Evolutionary conservation across 2,113 vertebrate genomes (phyloP), one percentile per base, ranked within the genome.

Genomic region (Tonatia bakeri): DNA sequence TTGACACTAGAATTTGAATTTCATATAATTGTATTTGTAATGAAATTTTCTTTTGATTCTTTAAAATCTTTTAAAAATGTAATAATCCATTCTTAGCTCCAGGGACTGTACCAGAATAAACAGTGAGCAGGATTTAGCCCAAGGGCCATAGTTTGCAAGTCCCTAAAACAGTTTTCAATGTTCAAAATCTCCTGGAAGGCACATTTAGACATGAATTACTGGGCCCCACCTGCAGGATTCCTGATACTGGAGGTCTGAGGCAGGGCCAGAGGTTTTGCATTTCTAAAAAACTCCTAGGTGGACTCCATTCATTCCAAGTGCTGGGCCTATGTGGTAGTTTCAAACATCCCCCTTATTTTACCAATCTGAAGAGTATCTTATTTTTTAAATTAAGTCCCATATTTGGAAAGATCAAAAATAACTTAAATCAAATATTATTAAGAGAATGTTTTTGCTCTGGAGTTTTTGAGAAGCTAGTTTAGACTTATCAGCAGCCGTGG

Each of bases 401-500:
- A 43, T 86, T 87, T 88, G 40, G 38, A 84, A 82, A 81, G 45
- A 67, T 50, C 17, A 91, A 77, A 28, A n/a, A 82, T 80, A 61
- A 65, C 0, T 19, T 54, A 95, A 80, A 72, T 76, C 61, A 94
- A 97, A 97, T 90, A 61, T 90, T 61, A 61, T n/a, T 10, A 52
- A 95, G 40, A 77, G 45, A 96, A 80, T 87, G 83, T 87, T 97
- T 89, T 77, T 65, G 86, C 94, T 87, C 76, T 80, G 52, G 87
- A 92, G 54, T 72, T 87, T 36, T 59, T 76, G 61, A 93, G 82
- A 97, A 79, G 50, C 52, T 90, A 50, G 4, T 20, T 82, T 54
- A 91, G 50, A 73, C 0, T 96, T 3, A 89, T 94, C 91, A 54
- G 31, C 26, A 90, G 73, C 83, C 93, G 77, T 76, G 83, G 56